Evolutionary conservation across 2,113 vertebrate species (phyloP), one percentile per base, ranked within the genome.

Genomic region (Toxostoma redivivum): DNA sequence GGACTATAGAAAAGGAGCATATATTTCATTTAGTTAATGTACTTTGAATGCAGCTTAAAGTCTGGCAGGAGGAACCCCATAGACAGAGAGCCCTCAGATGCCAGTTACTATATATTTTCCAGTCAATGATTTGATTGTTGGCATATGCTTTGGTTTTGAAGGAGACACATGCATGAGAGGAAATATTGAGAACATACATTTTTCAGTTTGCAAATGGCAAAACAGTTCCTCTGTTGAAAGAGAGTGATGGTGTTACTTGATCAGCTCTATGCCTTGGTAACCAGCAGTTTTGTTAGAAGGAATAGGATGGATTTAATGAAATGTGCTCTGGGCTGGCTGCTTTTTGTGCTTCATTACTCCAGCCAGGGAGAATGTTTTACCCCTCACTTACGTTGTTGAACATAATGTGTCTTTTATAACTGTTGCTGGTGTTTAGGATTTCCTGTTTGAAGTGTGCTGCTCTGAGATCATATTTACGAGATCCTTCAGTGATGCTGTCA

Each of bases 181-280:
- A 97, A 84, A 96, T 97, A 97, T 91, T 98, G 83, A 94, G 88
- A 98, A 97, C 98, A 97, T 82, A 88, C 96, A 96, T 97, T 97
- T 95, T 96, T 96, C 87, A 94, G 92, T 71, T 96, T 44, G 67
- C 21, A 85, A 73, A 65, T 91, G 80, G 80, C 57, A 91, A 92
- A 95, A 86, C 95, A 96, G 47, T 90, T 90, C 80, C 84, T 77
- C 54, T 91, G 60, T 95, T 97, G 95, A 95, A 96, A 98, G 96
- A 71, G 87, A 42, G 94, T 80, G 86, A 58, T 79, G 27, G 11
- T 88, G 89, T 94, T 96, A 79, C 91, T 96, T 92, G 94, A 92
- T 91, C 35, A 61, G 70, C 80, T 97, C 58, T 56, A 25, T 86
- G 85, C 73, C 72, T 45, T 33, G 81, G 45, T 96, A 86, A 93